phyloP scores from a whole-genome alignment of 2,888 invertebrate species.

The Tiliacea citrago region DNA sequence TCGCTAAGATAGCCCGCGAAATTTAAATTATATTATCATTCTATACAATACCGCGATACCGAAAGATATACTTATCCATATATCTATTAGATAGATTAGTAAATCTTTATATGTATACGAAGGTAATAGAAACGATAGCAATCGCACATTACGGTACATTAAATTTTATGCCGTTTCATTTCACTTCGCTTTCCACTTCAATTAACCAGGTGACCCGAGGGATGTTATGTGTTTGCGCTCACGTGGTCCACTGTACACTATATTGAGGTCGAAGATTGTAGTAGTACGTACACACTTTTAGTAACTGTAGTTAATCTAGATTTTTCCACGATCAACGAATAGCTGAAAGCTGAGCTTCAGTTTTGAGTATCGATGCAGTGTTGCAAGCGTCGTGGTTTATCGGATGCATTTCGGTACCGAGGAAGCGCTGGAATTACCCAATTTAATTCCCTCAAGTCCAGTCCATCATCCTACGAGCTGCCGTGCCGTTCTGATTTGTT shows the following conservation, averaged over 20 bases:
- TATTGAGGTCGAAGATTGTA: slow-evolving; percentile 27
- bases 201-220: slow-evolving; percentile 48
- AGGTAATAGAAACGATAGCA: slow-evolving; percentile 17
- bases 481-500: slow-evolving; percentile 2
- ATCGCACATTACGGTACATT: slow-evolving; percentile 50
- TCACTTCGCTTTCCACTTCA: slow-evolving; percentile 58
- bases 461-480: slow-evolving; percentile 1
- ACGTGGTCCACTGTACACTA: slow-evolving; percentile 9
- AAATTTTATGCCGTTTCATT: slow-evolving; percentile 56
- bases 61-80: background rate
- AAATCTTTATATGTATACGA: slow-evolving; percentile 8
- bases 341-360: background rate
- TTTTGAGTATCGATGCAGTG: background rate
- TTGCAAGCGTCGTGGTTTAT: background rate
- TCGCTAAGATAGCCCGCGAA: background rate
- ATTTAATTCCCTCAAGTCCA: slow-evolving; percentile 8
- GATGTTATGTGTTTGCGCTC: slow-evolving; percentile 40
- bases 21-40: background rate
- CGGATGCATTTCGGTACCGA: slow-evolving; percentile 2
- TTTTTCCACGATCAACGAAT: background rate
- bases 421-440: slow-evolving; percentile 3
- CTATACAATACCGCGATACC: background rate
- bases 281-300: background rate
- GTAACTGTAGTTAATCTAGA: background rate
- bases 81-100: background rate